Evolutionary conservation across 2,888 invertebrate species (phyloP), one percentile per base, ranked within the genome.

Genomic region (Sturmia bella): DNA sequence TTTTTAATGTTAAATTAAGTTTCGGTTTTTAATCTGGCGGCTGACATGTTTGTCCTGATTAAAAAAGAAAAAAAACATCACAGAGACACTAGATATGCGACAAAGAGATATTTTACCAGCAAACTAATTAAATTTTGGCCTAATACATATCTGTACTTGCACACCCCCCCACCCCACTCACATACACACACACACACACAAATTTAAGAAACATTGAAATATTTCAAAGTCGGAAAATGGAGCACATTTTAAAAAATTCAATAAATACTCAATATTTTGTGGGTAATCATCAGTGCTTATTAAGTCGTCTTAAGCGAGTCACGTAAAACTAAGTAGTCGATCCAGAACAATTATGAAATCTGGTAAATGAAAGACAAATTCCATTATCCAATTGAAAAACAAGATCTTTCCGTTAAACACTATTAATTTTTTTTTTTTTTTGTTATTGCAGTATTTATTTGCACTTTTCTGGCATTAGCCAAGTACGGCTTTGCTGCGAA

Each of bases 401-500:
- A 2, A n/a, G 6, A 32, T 43, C n/a, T n/a, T n/a, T n/a, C n/a
- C n/a, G n/a, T n/a, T n/a, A n/a, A n/a, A n/a, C n/a, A n/a, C n/a
- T n/a, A n/a, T n/a, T n/a, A n/a, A 15, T 39, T 21, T 45, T 45
- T 76, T 64, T 13, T 15, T 37, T 39, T 39, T 74, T 45, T 77
- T 66, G 41, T 75, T 43, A 68, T 81, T 70, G 48, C 76, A 89
- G 89, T 86, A 72, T 78, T 88, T 37, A 68, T 86, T 68, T 79
- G 85, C 45, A 57, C 86, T 27, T 61, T 84, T 70, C 72, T 88
- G 57, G 76, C 84, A 70, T 52, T 66, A 12, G 63, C 50, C n/a
- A 74, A 80, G 12, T 41, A 52, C n/a, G 59, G 12, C 13, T 72
- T 66, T 43, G 57, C 45, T 17, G 32, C 5, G 21, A 17, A n/a